These are phyloP conservation scores for Ia io DNA, from an alignment of 2,113 vertebrate genomes.

Conservation along the genomic window DNA sequence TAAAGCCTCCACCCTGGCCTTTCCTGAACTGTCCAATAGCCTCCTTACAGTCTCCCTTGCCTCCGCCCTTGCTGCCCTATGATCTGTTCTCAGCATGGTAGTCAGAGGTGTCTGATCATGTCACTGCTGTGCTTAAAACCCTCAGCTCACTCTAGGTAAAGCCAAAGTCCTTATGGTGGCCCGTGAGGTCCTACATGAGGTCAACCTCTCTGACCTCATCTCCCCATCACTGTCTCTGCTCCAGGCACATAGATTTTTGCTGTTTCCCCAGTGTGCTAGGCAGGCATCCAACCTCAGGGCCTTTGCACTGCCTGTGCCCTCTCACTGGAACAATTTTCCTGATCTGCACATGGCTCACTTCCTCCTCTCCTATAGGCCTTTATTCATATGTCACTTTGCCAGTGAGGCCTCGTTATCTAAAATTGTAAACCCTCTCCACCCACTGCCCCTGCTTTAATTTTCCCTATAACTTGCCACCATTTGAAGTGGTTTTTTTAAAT, in stretches of 20 bases:
- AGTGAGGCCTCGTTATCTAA: not conserved
- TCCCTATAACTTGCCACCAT: not conserved
- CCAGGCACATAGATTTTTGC: not conserved
- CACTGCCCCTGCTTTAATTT: not conserved
- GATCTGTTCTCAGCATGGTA: not conserved
- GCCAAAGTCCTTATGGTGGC: no score
- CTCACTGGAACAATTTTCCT: no score
- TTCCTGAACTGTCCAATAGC: not conserved
- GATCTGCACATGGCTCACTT: no score
- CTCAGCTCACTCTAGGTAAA: not conserved
- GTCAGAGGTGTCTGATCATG: not conserved
- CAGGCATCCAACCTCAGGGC: not conserved
- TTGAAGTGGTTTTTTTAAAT: rapidly evolving
- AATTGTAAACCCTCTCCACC: not conserved
- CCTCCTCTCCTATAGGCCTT: no score
- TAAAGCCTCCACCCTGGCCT: not conserved
- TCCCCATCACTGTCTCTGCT: not conserved
- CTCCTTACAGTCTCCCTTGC: not conserved
- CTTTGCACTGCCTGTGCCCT: no score
- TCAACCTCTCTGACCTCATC: not conserved
- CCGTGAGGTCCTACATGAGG: rapidly evolving
- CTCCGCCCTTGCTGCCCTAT: not conserved
- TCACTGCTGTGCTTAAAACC: not conserved
- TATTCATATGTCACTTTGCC: no score
- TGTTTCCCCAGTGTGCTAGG: not conserved